These are phyloP conservation scores for Stomatorhinus walkeri DNA, from an alignment of 2,797 vertebrate genomes.

Conservation along the genomic window DNA sequence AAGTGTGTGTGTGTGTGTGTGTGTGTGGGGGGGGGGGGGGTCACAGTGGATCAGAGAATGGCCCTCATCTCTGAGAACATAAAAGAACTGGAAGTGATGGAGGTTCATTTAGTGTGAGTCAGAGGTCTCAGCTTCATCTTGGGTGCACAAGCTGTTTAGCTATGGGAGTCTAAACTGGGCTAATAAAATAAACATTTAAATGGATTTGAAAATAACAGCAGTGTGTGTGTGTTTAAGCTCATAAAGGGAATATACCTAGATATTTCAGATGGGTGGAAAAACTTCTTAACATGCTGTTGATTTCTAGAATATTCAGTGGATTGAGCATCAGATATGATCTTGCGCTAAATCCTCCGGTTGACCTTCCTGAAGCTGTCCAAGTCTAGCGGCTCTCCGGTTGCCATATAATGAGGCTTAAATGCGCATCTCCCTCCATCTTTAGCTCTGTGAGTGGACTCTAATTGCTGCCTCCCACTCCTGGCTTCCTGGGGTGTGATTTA, in stretches of 20 bases:
- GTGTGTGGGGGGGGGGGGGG: not conserved
- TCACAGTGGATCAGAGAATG: not conserved
- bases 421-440: not conserved
- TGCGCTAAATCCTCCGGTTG: not conserved
- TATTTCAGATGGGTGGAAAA: not conserved
- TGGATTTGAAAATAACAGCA: not conserved
- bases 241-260: not conserved
- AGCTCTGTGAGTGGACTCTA: constrained; percentile 11
- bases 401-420: not conserved
- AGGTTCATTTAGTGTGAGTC: not conserved
- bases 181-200: not conserved
- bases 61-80: not conserved
- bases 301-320: not conserved
- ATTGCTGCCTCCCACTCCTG: not conserved
- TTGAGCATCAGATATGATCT: not conserved
- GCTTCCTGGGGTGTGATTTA: constrained; percentile 14
- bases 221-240: not conserved
- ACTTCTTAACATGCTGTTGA: not conserved
- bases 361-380: not conserved
- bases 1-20: not conserved
- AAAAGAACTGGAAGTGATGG: not conserved
- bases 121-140: not conserved
- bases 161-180: not conserved
- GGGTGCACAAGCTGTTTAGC: not conserved
- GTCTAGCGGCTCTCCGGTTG: not conserved